Evolutionary conservation across 1,140 invertebrate species (phyloP), one percentile per base, ranked within the genome.

Genomic region (Lanistes nyassanus): DNA sequence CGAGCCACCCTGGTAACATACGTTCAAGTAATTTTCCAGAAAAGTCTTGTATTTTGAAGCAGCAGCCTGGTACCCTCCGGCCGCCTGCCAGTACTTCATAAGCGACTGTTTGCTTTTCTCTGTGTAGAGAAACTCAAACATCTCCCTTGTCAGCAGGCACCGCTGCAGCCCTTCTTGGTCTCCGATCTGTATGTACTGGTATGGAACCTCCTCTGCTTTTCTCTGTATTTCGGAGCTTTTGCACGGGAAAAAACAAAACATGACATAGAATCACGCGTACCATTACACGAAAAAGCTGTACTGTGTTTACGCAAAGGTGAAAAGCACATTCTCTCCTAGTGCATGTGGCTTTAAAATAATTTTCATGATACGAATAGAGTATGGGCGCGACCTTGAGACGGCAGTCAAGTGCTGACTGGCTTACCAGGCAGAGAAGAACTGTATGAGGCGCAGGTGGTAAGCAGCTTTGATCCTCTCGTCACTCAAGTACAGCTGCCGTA

Each of bases 191-290:
- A 78, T 72, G 53, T 81, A 76, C 55, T 84, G 82, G 66, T 79
- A 82, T 19, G 81, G 82, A 3, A 81, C 73, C 36, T 82, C 82
- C 69, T 84, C 80, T n/a, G 75, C 65, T 37, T 82, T 82, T 56
- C 81, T 72, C 7, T 31, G 31, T 11, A 81, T 55, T 53, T 82
- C 77, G 26, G 69, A 37, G 58, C 77, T 78, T 69, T 29, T 36
- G 23, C n/a, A 29, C 37, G 64, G 13, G 47, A 26, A 23, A 23
- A 31, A 3, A 6, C 0, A 47, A 2, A 47, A 13, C 42, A 47
- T 13, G 42, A 47, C 13, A 42, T 47, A n/a, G n/a, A n/a, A n/a
- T n/a, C n/a, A n/a, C n/a, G n/a, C n/a, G n/a, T n/a, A n/a, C n/a
- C n/a, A n/a, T n/a, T n/a, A n/a, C n/a, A n/a, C n/a, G n/a, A n/a